Evolutionary conservation across 2,113 vertebrate genomes (phyloP).

Genomic region (Scomber colias): DNA sequence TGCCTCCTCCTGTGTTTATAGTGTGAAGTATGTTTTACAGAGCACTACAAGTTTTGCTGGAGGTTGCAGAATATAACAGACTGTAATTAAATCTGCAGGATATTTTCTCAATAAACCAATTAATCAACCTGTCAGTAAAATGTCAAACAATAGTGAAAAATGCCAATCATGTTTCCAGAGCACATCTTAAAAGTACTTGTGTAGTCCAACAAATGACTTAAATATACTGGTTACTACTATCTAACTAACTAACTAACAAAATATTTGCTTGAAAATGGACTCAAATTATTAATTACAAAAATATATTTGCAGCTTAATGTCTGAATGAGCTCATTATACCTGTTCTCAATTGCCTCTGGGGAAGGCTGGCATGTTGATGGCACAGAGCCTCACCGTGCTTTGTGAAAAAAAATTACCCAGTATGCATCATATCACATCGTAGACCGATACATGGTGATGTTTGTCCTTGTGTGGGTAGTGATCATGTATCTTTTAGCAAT

Average conservation of each 20-base stretch:
- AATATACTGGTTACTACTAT: not conserved
- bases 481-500: not conserved
- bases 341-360: not conserved
- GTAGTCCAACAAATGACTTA: not conserved
- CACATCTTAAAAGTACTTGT: not conserved
- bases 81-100: not conserved
- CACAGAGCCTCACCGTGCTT: not conserved
- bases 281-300: too few species aligned
- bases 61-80: not conserved
- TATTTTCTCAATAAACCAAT: too few species aligned
- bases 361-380: not conserved
- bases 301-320: too few species aligned
- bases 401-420: not conserved
- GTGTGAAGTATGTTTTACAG: not conserved
- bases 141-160: too few species aligned
- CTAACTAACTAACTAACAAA: too few species aligned
- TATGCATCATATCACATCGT: not conserved
- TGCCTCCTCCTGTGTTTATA: constrained; percentile 24
- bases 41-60: not conserved
- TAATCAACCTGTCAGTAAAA: too few species aligned
- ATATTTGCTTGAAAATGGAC: not conserved
- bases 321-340: too few species aligned
- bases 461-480: not conserved
- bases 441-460: constrained; percentile 8
- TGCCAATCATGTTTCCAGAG: not conserved